Conservation (phyloP, 2,797 vertebrate genomes). For the Gobionotothen gibberifrons region DNA sequence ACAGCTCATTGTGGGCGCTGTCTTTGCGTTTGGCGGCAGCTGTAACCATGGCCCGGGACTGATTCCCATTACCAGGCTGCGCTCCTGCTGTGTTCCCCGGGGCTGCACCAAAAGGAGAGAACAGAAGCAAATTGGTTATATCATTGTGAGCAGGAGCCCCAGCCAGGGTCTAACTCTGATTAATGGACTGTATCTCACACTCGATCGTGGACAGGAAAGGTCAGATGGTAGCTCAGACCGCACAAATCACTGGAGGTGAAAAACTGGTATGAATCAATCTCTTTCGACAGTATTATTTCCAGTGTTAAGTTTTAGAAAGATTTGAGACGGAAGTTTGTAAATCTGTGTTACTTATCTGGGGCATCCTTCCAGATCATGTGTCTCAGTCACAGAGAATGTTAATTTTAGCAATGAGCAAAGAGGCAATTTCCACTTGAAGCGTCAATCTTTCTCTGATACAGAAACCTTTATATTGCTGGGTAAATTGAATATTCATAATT, state of each 20-base stretch:
- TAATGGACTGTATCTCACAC: slow-evolving; percentile 51
- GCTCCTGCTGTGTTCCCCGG: slow-evolving; percentile 86
- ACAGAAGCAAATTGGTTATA: slow-evolving; percentile 56
- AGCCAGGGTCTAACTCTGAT: slow-evolving; percentile 43
- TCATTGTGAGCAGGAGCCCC: slow-evolving; percentile 29
- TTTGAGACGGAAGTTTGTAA: slow-evolving; percentile 8
- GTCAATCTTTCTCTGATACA: slow-evolving; percentile 28
- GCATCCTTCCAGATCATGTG: slow-evolving; percentile 21
- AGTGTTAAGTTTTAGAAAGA: slow-evolving; percentile 5
- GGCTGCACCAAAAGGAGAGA: slow-evolving; percentile 77
- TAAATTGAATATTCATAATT: slow-evolving; percentile 61
- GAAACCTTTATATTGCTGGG: slow-evolving; percentile 32
- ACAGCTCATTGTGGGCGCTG: slow-evolving; percentile 93
- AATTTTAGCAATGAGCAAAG: slow-evolving; percentile 49
- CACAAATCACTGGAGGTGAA: slow-evolving; percentile 7
- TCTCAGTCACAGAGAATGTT: slow-evolving; percentile 42
- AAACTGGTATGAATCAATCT: slow-evolving; percentile 18
- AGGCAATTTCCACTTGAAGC: slow-evolving; percentile 37
- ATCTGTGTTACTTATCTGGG: slow-evolving; percentile 44
- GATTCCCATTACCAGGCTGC: slow-evolving; percentile 83
- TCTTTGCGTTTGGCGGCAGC: slow-evolving; percentile 91
- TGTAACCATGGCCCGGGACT: slow-evolving; percentile 91
- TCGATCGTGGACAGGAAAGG: slow-evolving; percentile 24
- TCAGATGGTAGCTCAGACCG: slow-evolving; percentile 7
- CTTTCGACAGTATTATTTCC: not conserved